A percentile compares a stretch with the other conserved stretches of the same genome.
Conservation (phyloP, 2,888 invertebrate genomes). For the Cryptocephalus primarius region DNA sequence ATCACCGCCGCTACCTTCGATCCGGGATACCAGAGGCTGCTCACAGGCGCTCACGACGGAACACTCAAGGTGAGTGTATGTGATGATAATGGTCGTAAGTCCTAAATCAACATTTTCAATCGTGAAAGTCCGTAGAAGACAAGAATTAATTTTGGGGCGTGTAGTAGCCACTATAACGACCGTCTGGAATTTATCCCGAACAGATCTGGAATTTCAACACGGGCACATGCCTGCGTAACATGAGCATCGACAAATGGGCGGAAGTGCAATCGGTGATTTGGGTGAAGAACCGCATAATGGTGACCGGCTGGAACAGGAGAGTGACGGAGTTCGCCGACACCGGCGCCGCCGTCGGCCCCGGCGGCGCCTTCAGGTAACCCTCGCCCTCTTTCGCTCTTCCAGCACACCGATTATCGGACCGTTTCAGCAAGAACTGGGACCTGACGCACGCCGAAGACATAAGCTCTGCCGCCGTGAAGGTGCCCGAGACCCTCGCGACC, state of each 20-base stretch:
- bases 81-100: too few relatives aligned
- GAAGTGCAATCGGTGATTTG: conserved; percentile 45
- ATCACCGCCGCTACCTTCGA: conserved; percentile 72
- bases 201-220: conserved; percentile 76
- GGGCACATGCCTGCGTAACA: conserved; percentile 58
- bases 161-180: too few relatives aligned
- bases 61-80: conserved; percentile 47
- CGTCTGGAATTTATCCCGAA: background rate
- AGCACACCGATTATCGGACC: too few relatives aligned
- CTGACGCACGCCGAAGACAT: conserved; percentile 65
- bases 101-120: too few relatives aligned
- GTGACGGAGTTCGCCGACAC: conserved; percentile 57
- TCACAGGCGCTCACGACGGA: conserved; percentile 57
- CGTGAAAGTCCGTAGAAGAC: too few relatives aligned
- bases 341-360: conserved; percentile 40
- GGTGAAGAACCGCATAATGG: conserved; percentile 51
- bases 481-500: conserved; percentile 62
- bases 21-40: conserved; percentile 53
- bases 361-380: conserved; percentile 25
- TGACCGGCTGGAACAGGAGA: conserved; percentile 67
- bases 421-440: conserved; percentile 52
- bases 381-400: too few relatives aligned
- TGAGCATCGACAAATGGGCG: conserved; percentile 38
- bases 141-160: too few relatives aligned
- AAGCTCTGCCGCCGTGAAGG: conserved; percentile 53